Evolutionary conservation across 92 coral and sea anemone species (phyloP), one percentile per base, ranked within the genome.

Genomic region (Actinostola sp.): DNA sequence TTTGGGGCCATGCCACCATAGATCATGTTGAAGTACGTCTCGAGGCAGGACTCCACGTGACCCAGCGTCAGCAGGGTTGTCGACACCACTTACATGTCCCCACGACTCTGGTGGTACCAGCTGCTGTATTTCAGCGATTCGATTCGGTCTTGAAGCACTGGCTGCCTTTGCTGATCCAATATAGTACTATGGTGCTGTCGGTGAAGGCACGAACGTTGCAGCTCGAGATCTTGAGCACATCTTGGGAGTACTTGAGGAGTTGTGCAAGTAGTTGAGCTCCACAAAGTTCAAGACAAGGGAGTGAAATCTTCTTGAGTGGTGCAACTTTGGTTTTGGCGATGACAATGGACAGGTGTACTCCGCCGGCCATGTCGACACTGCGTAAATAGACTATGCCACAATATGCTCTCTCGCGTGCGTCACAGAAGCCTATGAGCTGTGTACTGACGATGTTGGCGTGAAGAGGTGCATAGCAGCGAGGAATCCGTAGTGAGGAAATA

Each of bases 11-110:
- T 82, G 63, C 83, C 79, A 86, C 87, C 84, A 86, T 8, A 75
- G 63, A 4, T 74, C 48, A 65, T 80, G 79, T 17, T 75, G 24
- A 25, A 48, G 25, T 31, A 76, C 45, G 24, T 73, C 78, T 43
- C 44, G 64, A 15, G 83, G 80, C 0, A 52, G 41, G 20, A 75
- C 21, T 23, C 92, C 89, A 60, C 83, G 83, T 34, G 82, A 73
- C 50, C 75, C 83, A 30, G 55, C 63, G 55, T 79, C 88, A 25
- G 88, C 92, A 19, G 84, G 88, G 61, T 77, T 87, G 63, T 83
- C 75, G 28, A 45, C 58, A 10, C 82, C 67, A 20, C 14, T 30
- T 27, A 82, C 74, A 23, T 71, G 81, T 12, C 19, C 25, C 88
- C 85, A 88, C 30, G 28, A 58, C 28, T 73, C 75, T 0, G 92